phyloP scores from a whole-genome alignment of 2,113 vertebrate genomes.

The Chloropsis cyanopogon region DNA sequence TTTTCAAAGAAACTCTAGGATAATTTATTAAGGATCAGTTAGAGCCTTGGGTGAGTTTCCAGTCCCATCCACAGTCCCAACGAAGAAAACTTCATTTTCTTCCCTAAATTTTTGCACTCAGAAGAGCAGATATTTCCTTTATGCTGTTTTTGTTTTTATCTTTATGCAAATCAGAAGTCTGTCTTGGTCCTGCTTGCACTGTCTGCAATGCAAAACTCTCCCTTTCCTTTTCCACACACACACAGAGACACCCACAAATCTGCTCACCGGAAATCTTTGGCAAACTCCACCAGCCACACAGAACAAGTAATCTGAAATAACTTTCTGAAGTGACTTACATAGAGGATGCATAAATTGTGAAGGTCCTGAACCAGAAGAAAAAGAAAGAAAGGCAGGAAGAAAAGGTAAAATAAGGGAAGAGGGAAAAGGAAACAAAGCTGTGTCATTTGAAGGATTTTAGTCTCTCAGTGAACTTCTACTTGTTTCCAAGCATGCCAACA shows the following conservation, averaged over 20 bases:
- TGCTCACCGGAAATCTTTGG: background rate
- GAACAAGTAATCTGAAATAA: background rate
- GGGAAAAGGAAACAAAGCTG: background rate
- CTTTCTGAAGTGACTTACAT: background rate
- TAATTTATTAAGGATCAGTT: background rate
- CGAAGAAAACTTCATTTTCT: background rate
- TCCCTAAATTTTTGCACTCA: background rate
- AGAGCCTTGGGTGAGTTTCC: background rate
- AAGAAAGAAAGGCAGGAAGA: background rate
- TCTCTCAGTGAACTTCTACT: background rate
- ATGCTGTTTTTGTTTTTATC: background rate
- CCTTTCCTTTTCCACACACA: background rate
- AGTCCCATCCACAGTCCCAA: background rate
- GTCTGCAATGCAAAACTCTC: background rate
- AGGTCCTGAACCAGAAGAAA: background rate
- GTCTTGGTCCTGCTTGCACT: background rate
- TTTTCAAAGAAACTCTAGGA: background rate
- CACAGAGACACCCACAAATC: background rate
- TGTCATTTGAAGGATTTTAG: background rate
- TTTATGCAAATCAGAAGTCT: background rate
- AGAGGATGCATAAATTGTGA: background rate
- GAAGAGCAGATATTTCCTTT: background rate
- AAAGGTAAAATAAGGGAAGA: background rate
- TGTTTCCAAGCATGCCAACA: background rate
- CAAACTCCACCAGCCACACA: background rate